Evolutionary conservation across 2,113 vertebrate genomes (phyloP).

Genomic region (Macaca fascicularis): T2T-MFA8v1.1 NC_088391.1:22571001-22571500

Average conservation of each 20-base stretch:
- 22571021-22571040: background rate
- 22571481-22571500: slow-evolving; percentile 36
- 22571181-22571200: slow-evolving; percentile 12
- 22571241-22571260: background rate
- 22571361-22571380: slow-evolving; percentile 15
- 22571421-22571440: slow-evolving; percentile 49
- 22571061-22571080: background rate
- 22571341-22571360: background rate
- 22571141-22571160: background rate
- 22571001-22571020: background rate
- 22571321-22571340: background rate
- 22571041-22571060: background rate
- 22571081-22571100: background rate
- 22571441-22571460: slow-evolving; percentile 22
- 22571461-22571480: slow-evolving; percentile 59
- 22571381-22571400: slow-evolving; percentile 53
- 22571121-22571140: background rate
- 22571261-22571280: background rate
- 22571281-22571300: slow-evolving; percentile 27
- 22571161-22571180: background rate
- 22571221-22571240: background rate
- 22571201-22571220: background rate
- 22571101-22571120: background rate
- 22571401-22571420: slow-evolving; percentile 52
- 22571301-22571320: background rate